phyloP scores from a whole-genome alignment of 1,140 invertebrate genomes.

The Zaprionus vittiger region DNA sequence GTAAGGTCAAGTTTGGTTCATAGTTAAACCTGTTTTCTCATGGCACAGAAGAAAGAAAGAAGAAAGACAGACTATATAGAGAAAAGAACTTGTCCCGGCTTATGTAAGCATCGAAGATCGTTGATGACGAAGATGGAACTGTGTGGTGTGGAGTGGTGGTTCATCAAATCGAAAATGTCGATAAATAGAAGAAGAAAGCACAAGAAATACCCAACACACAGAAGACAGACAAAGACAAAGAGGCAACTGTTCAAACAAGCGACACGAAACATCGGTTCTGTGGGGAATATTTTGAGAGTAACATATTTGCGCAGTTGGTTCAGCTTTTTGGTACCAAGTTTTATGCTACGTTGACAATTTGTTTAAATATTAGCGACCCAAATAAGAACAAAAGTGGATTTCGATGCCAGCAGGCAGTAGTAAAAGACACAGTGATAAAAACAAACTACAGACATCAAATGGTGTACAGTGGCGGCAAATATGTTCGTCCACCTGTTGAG shows the following conservation, averaged over 20 bases:
- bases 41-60: slow-evolving; percentile 4
- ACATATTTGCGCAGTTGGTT: slow-evolving; percentile 57
- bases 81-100: slow-evolving; percentile 14
- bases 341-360: slow-evolving; percentile 34
- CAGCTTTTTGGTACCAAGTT: not conserved
- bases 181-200: slow-evolving; percentile 14
- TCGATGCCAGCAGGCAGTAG: slow-evolving; percentile 56
- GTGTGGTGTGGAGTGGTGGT: not conserved
- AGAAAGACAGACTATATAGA: not conserved
- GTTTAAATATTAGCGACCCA: slow-evolving; percentile 67
- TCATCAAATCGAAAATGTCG: not conserved
- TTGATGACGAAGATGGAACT: slow-evolving; percentile 2
- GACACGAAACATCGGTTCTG: slow-evolving; percentile 14
- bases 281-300: not conserved
- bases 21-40: slow-evolving; percentile 61
- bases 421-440: slow-evolving; percentile 65
- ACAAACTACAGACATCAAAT: slow-evolving; percentile 49
- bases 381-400: slow-evolving; percentile 69
- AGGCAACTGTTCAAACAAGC: slow-evolving; percentile 33
- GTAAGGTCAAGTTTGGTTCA: slow-evolving; percentile 73
- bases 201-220: not conserved
- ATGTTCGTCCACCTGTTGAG: slow-evolving; percentile 9
- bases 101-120: slow-evolving; percentile 19
- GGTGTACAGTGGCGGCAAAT: slow-evolving; percentile 58
- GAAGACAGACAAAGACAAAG: slow-evolving; percentile 1